Evolutionary conservation across 92 coral and sea anemone species (phyloP), one percentile per base, ranked within the genome.

Genomic region (Siderastrea siderea): DNA sequence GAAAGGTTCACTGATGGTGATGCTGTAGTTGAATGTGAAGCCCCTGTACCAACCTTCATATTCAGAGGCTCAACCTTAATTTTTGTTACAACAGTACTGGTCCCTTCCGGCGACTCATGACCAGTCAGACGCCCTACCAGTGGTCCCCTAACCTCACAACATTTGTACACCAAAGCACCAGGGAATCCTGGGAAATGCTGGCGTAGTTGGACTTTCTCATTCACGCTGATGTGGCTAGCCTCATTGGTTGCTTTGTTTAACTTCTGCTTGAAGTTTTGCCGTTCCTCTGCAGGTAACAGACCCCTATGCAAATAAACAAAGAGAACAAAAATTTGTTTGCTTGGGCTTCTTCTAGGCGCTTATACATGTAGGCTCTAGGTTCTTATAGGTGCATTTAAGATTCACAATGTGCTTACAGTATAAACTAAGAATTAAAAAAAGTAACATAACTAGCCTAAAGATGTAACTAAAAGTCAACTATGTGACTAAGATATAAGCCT

Each of bases 181-280:
- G 98, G 98, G 77, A 94, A 96, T 2, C 98, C 98, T 59, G 95
- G 96, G 10, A 92, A 84, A 61, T 94, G 96, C 65, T 91, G 93
- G 3, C 97, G 94, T 6, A 94, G 92, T 82, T 96, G 96, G 44
- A 96, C 97, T 47, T 94, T 87, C 87, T 96, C 97, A 45, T 91
- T 75, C 10, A 96, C 93, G 1, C 93, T 86, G 44, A 96, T 94
- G 68, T 87, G 88, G 17, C 92, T 89, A 26, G 82, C 74, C 12
- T 91, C 93, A 66, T 87, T 94, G 64, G 86, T 94, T 48, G 91
- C 95, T 80, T 94, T 96, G 86, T 71, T 87, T 55, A 94, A 88
- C 71, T 96, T 96, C 87, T 94, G 95, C 54, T 91, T 94, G 88
- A 96, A 94, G 75, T 95, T 92, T 80, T 92, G 98, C 3, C 98